Base-by-base conservation (phyloP, 35 echinoderm and acorn worm species). In the Eucidaris tribuloides region DNA sequence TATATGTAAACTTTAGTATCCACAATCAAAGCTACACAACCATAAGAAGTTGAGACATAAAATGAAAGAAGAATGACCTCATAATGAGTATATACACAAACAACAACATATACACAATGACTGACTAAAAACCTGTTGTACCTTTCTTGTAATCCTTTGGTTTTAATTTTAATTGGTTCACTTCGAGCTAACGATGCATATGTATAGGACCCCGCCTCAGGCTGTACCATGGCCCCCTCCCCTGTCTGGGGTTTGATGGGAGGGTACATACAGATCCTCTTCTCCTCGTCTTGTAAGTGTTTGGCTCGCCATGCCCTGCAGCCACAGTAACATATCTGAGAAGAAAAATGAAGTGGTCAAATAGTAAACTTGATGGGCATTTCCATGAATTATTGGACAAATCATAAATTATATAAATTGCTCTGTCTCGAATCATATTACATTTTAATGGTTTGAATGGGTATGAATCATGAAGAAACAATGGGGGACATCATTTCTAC, bases 81-180 rank as follows among this genome's bases (percentile, higher is more conserved):
- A 7, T 13, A 9, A 45, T 17, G 37, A 7, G 14, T 5, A 9
- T 13, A 36, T 11, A 15, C 29, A 7, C 15, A 6, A 45, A 5
- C 72, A 7, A 46, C 72, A 45, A 17, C 31, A 9, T 14, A 13
- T 42, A 42, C 41, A 19, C 41, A 7, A 7, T 18, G 17, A 9
- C 30, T 45, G 14, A 45, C 29, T 6, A 6, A 33, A 6, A 61
- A 19, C 28, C n/a, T 4, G 49, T 20, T 45, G 18, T 76, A 99
- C 96, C 96, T 90, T 87, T 99, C 96, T 46, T 90, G 87, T 46
- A 99, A 52, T 42, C 87, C 84, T 65, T 84, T 99, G 77, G 52
- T 82, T 49, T 90, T 89, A 7, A 99, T 99, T 78, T 82, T 83
- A 24, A 99, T 99, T 42, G 96, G 96, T 30, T 99, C 71, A 62